Base-by-base conservation (phyloP, 2,113 vertebrate species). In the Oryctolagus cuniculus region DNA sequence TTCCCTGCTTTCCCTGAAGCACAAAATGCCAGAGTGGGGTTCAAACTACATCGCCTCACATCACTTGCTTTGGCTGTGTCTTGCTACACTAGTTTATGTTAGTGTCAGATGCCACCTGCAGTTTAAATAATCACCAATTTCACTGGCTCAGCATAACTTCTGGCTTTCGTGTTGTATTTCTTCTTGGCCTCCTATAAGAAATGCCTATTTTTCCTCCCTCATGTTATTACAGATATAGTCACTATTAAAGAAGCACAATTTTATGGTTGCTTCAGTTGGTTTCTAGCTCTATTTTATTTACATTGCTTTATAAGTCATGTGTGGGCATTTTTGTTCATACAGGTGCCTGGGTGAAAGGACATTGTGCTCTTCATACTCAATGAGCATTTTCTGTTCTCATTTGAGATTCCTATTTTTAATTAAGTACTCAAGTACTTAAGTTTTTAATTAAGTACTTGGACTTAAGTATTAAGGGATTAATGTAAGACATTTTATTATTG, bases 111-210 rank as follows among this genome's bases (percentile, higher is more conserved):
- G 55, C 95, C 92, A 92, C 95, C 93, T 94, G 86, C 90, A 88
- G 95, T 96, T 97, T 97, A 97, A 96, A 97, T 97, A 96, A 97
- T 94, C 92, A 93, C 80, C 95, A 94, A 96, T 97, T 97, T 97
- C 93, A 92, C 94, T 92, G 87, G 73, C 75, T 97, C 95, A 94
- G 82, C 90, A 80, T 80, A 95, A 93, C 89, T 90, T 93, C 88
- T 95, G 93, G 88, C 95, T 97, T 95, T 95, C 87, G 69, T 90
- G 90, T 89, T 85, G 81, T 95, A 93, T 96, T 96, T 97, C 77
- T 97, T 96, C 36, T 51, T 24, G 95, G 78, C 55, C 78, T 96
- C 89, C 96, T 94, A 63, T 94, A 97, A 96, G 93, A 97, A 95
- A 97, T 95, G 64, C 86, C 92, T 90, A 70, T 92, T 92, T 96